Evolutionary conservation across 2,113 vertebrate species (phyloP), one percentile per base, ranked within the genome.

Genomic region (Carassius carassius): DNA sequence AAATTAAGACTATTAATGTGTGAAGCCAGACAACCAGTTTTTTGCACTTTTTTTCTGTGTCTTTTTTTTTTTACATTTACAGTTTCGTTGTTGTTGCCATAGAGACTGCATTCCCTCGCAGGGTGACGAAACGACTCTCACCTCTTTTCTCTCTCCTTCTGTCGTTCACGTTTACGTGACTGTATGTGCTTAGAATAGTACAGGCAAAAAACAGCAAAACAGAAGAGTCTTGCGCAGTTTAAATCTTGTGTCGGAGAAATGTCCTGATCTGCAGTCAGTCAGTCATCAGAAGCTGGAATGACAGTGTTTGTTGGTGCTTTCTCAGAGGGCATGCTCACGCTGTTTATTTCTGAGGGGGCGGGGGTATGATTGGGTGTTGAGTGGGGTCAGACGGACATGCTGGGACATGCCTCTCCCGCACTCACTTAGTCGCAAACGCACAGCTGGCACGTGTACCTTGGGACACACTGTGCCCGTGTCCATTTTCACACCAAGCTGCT

Each of bases 401-500:
- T 82, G 63, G 44, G 65, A 83, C 86, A 83, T 87, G 84, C 83
- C 62, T 82, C 76, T 58, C 74, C 73, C 17, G 25, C 60, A 78
- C 80, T 67, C 23, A 37, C 85, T 78, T 80, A 81, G 67, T 85
- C 76, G 72, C 84, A 89, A 83, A 35, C 23, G 84, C 82, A 92
- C 94, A 95, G 95, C 95, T 95, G 95, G 93, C 11, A 37, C 81
- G 82, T 90, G 89, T 95, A 87, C 90, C 62, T 54, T 87, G 82
- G 86, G 92, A 88, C 89, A 85, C 88, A 86, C 91, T 91, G 88
- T 91, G 93, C 94, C 93, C 93, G 91, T 72, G 81, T 82, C 87
- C 92, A 93, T 93, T 94, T 91, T 92, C 90, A 92, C 90, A 92
- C 89, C 91, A 87, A 90, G 94, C 92, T 87, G 91, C 91, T 11